Evolutionary conservation across 1,140 invertebrate species (phyloP), one percentile per base, ranked within the genome.

Genomic region (Melanaphis sacchari): DNA sequence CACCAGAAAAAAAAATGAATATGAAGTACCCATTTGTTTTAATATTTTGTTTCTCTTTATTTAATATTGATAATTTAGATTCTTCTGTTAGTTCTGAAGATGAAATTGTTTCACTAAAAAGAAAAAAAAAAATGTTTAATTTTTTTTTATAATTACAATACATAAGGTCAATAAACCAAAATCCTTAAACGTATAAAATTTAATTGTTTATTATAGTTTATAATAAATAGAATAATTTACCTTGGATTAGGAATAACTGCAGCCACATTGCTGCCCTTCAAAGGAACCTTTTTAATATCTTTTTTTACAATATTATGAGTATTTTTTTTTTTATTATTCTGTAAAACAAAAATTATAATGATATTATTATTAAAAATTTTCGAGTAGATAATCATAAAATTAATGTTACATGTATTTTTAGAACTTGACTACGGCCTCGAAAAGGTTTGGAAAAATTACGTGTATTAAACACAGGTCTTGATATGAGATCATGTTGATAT

Each of bases 51-150:
- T 82, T 49, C 49, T 92, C 91, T 93, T 93, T 93, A 85, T 93
- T 93, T 41, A 93, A 85, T 54, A 93, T 93, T n/a, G 91, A 93
- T 38, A 93, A 40, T 93, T 93, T 93, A 1, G 81, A 93, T 93
- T 93, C 81, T 85, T 93, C 81, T 41, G 54, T 31, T 26, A 52
- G 46, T 82, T 82, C n/a, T 52, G 49, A 40, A 84, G 81, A 21
- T 52, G 36, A 52, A 84, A 93, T 92, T 26, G n/a, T 92, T 40
- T 92, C 81, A 46, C 91, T 93, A 52, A 52, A 93, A 81, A 46
- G 11, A 91, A 81, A 49, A 38, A 52, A 11, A 11, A 31, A 31
- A 0, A 66, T 66, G 9, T 59, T 66, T 66, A 9, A 66, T 31
- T 59, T 59, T 31, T 59, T 59, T 59, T 59, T 31, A 24, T 24